These are phyloP conservation scores for Petrosia ficiformis DNA, from an alignment of 37 sponge, comb jelly and placozoan genomes.

Conservation along the genomic window DNA sequence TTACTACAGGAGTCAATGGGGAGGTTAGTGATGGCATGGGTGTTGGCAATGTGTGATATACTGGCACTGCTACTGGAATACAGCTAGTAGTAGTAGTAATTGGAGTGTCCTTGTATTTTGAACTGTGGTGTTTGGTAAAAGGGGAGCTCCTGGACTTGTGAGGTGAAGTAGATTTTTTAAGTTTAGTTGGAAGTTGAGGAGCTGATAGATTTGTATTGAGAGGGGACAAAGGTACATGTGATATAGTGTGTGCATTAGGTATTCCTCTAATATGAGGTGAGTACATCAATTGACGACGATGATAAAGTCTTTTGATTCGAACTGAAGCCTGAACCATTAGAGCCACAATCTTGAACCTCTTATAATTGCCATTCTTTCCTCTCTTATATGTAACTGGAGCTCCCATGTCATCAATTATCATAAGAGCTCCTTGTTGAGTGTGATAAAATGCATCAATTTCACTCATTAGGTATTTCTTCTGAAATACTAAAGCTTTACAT, in stretches of 20 bases:
- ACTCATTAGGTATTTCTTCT: slow-evolving; percentile 52
- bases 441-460: slow-evolving; percentile 66
- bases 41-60: too few relatives aligned
- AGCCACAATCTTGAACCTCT: slow-evolving; percentile 22
- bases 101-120: too few relatives aligned
- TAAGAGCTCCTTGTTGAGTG: slow-evolving; percentile 51
- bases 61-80: too few relatives aligned
- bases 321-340: slow-evolving; percentile 26
- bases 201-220: too few relatives aligned
- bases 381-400: slow-evolving; percentile 6
- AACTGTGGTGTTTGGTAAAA: too few relatives aligned
- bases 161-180: too few relatives aligned
- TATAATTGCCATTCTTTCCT: neutral
- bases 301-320: slow-evolving; percentile 16
- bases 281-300: neutral
- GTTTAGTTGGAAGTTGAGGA: too few relatives aligned
- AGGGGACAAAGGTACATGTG: too few relatives aligned
- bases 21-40: neutral
- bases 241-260: too few relatives aligned
- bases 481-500: slow-evolving; percentile 50
- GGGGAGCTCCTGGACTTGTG: too few relatives aligned
- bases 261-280: too few relatives aligned
- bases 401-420: slow-evolving; percentile 68
- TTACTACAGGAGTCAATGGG: neutral
- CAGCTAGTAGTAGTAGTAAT: too few relatives aligned